Base-by-base conservation (phyloP, 1,140 invertebrate species). In the Heliconius congener region DNA sequence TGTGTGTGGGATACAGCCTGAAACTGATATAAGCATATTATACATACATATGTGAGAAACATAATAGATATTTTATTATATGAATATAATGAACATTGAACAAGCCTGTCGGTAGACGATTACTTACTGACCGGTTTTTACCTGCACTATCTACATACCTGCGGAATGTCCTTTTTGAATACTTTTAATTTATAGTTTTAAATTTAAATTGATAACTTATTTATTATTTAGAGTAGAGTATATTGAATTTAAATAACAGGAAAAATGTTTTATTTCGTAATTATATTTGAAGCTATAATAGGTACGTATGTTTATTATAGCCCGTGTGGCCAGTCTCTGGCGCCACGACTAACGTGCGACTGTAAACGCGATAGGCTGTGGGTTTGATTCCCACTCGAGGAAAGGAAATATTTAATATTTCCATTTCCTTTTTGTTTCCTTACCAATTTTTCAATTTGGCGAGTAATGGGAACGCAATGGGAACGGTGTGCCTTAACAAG, bases 81-180 rank as follows among this genome's bases (percentile, higher is more conserved):
- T 16, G 11, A 23, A 1, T 66, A 66, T 66, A 66, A 66, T 66
- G 27, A 30, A 66, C 60, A 30, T 23, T 30, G 60, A 30, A 66
- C 60, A 30, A 66, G 60, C 60, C 23, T 13, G 60, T 30, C 60
- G 23, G 60, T 66, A 66, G 60, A 66, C 60, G 60, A 23, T 30
- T 66, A 66, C 27, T 27, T 57, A 23, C 55, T 66, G 60, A 66
- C 60, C 60, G 60, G 60, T 66, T 66, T 66, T 66, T 66, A 66
- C 60, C 60, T 66, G 60, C 60, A 66, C 60, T 66, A 66, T 66
- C 60, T 66, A 66, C 60, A 30, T 66, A 66, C 60, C 60, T 66
- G 27, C 60, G 60, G 60, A 66, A 66, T 66, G 60, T 66, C 60
- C 60, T 66, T 66, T 34, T 66, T 66, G 60, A 66, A 66, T 66